Conservation (phyloP, 2,888 invertebrate genomes). For the Taphrorychus bicolor region DNA sequence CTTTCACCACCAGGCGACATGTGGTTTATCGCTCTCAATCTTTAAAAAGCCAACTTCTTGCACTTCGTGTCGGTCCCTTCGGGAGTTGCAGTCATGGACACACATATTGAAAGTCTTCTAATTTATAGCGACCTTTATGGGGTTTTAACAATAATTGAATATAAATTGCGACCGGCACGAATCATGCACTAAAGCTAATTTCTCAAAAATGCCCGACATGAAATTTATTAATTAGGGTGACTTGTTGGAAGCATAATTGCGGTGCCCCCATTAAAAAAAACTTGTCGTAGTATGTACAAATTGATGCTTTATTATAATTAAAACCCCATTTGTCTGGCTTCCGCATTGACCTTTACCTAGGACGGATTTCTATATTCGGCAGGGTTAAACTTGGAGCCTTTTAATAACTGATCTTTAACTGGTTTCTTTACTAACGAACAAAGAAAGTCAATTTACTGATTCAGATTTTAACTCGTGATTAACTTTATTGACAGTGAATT, state of each 20-base stretch:
- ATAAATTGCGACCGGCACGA: neutral
- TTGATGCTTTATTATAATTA: conserved; percentile 6
- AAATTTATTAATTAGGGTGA: conserved; percentile 13
- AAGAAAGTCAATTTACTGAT: too few species aligned
- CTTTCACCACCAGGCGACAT: neutral
- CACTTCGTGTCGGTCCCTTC: neutral
- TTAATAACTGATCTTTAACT: neutral
- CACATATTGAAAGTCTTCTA: neutral
- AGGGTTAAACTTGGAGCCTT: neutral
- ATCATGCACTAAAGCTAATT: neutral
- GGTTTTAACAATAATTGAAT: neutral
- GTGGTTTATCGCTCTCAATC: neutral
- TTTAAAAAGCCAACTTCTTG: neutral
- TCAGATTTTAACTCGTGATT: neutral
- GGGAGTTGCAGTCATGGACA: neutral
- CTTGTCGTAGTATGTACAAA: conserved; percentile 2
- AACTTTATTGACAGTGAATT: neutral
- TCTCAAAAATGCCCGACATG: conserved; percentile 1
- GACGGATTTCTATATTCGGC: neutral
- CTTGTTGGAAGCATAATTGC: neutral
- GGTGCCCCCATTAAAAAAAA: neutral
- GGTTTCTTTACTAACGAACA: neutral
- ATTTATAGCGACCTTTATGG: neutral
- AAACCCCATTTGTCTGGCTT: conserved; percentile 5
- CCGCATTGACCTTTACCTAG: neutral